phyloP scores from a whole-genome alignment of 2,888 invertebrate genomes.

The Caenorhabditis angaria region DNA sequence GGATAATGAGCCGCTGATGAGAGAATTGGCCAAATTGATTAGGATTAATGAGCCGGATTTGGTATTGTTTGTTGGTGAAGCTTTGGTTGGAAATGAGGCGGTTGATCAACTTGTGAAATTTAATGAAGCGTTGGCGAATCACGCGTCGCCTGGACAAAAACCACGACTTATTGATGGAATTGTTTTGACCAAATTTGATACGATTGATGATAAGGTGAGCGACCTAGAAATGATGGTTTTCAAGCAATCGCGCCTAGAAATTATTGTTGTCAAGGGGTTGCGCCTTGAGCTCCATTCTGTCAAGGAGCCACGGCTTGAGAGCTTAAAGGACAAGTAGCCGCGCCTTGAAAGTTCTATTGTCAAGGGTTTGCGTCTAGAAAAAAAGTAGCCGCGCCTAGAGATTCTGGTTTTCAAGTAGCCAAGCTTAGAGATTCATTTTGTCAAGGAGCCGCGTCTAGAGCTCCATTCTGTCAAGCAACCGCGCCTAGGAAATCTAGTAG shows the following conservation, averaged over 20 bases:
- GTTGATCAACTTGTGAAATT: slow-evolving; percentile 99
- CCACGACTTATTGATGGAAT: slow-evolving; percentile 97
- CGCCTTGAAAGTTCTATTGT: too few relatives aligned
- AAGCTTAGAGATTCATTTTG: too few relatives aligned
- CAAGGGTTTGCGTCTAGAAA: too few relatives aligned
- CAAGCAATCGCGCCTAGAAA: background rate
- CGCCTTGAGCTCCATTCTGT: too few relatives aligned
- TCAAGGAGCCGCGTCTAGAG: too few relatives aligned
- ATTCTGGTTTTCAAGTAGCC: too few relatives aligned
- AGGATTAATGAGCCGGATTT: slow-evolving; percentile 96
- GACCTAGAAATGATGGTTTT: too few relatives aligned
- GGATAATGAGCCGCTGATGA: slow-evolving; percentile 98
- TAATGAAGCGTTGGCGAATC: slow-evolving; percentile 91
- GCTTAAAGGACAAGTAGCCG: too few relatives aligned
- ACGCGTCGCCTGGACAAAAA: slow-evolving; percentile 79
- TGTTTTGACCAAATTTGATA: slow-evolving; percentile 98
- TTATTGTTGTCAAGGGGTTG: background rate
- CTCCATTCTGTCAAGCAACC: too few relatives aligned
- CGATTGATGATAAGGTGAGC: slow-evolving; percentile 94
- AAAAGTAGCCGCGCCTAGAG: too few relatives aligned
- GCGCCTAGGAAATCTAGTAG: too few relatives aligned
- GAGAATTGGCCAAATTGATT: slow-evolving; percentile 94
- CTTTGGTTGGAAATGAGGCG: slow-evolving; percentile 98
- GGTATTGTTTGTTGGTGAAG: slow-evolving; percentile 99
- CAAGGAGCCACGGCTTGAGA: too few relatives aligned